phyloP scores from a whole-genome alignment of 2,888 invertebrate species.

The Epinotia demarniana region DNA sequence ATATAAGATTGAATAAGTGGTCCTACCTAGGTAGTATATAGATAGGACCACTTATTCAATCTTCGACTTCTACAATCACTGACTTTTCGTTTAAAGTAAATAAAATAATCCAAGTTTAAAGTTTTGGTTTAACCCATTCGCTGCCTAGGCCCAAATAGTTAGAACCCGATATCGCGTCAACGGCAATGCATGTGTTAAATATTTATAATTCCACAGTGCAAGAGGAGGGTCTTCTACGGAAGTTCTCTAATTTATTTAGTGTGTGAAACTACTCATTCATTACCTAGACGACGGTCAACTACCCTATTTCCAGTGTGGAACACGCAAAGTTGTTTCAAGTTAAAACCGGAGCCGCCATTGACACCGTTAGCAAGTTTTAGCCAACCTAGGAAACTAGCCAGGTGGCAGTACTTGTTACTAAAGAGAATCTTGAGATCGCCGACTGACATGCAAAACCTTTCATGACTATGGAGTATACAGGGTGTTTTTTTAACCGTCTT shows the following conservation, averaged over 20 bases:
- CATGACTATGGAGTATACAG: neutral
- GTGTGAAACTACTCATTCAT: neutral
- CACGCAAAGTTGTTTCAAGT: conserved; percentile 50
- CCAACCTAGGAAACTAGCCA: conserved; percentile 59
- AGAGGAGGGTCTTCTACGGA: neutral
- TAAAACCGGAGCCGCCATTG: conserved; percentile 64
- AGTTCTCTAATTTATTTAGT: neutral
- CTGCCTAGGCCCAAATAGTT: too few species aligned
- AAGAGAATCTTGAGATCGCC: conserved; percentile 1
- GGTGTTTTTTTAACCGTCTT: too few species aligned
- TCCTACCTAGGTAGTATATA: too few species aligned
- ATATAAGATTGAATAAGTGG: too few species aligned
- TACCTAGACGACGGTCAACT: neutral
- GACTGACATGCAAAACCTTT: neutral
- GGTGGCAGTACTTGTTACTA: conserved; percentile 38
- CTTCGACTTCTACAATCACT: too few species aligned
- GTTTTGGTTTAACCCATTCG: too few species aligned
- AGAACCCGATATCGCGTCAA: too few species aligned
- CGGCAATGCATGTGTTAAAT: too few species aligned
- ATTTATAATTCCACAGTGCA: neutral
- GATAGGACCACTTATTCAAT: too few species aligned
- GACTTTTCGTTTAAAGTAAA: too few species aligned
- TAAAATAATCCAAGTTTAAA: too few species aligned
- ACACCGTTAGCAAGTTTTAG: conserved; percentile 66
- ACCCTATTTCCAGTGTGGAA: conserved; percentile 30